Base-by-base conservation (phyloP, 2,888 invertebrate genomes). In the Lampropteryx suffumata region DNA sequence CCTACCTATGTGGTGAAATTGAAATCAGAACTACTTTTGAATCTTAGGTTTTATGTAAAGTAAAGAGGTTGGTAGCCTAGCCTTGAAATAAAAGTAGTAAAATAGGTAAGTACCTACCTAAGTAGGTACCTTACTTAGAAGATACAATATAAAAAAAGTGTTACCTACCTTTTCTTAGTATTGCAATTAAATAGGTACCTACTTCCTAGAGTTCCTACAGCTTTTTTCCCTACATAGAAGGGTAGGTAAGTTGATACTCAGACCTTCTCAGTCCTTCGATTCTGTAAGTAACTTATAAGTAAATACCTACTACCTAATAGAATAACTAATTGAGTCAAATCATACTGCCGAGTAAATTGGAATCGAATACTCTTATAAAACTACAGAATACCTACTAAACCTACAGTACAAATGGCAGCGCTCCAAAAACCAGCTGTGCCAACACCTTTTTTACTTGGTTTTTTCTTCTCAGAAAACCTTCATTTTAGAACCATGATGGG, bases 401-500 rank as follows among this genome's bases (percentile, higher is more conserved):
- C 46, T 41, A 40, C 47, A 61, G 66, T 61, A 42, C 42, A 48
- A 67, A 69, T 65, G 73, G 71, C 69, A 76, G 64, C 61, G 67
- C 64, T 62, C 58, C 55, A 65, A 50, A 62, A 62, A 61, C 70
- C 82, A 84, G 84, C 83, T 84, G 84, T 74, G 65, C 71, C 62
- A 78, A 76, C 71, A 72, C 64, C 68, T 73, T 71, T 41, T 76
- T 64, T 73, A 73, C 54, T 68, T 65, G 64, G 65, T 68, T 68
- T 64, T 69, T 69, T 66, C 47, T 36, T 29, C 34, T 40, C 51
- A 71, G 74, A 78, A 77, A 73, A 71, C 61, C 63, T 71, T 57
- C 45, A 73, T 76, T 76, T 45, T 69, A 70, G 59, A 58, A 73
- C 50, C 27, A 29, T 33, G 53, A 57, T 52, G 49, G 14, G 42